Percentiles rank a stretch among this genome's conserved stretches.
Evolutionary conservation across 1,140 invertebrate genomes (phyloP).

Genomic region (Bombyx mori): ASM3026992v2 NC_085134.1:8049501-8050000

Average conservation of each 20-base stretch:
- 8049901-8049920: conserved; percentile 6
- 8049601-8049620: too few species aligned
- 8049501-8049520: too few species aligned
- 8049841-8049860: not conserved
- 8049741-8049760: not conserved
- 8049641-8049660: too few species aligned
- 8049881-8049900: not conserved
- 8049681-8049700: too few species aligned
- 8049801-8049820: not conserved
- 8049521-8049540: too few species aligned
- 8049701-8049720: too few species aligned
- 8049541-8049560: too few species aligned
- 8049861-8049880: not conserved
- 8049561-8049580: too few species aligned
- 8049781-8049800: not conserved
- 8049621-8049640: too few species aligned
- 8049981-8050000: conserved; percentile 1
- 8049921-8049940: conserved; percentile 9
- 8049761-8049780: not conserved
- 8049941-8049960: conserved; percentile 10
- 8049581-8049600: too few species aligned
- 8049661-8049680: too few species aligned
- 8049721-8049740: not conserved
- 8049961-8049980: conserved; percentile 8
- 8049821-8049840: not conserved